phyloP scores from a whole-genome alignment of 2,113 vertebrate species.

The Rallus limicola region DNA sequence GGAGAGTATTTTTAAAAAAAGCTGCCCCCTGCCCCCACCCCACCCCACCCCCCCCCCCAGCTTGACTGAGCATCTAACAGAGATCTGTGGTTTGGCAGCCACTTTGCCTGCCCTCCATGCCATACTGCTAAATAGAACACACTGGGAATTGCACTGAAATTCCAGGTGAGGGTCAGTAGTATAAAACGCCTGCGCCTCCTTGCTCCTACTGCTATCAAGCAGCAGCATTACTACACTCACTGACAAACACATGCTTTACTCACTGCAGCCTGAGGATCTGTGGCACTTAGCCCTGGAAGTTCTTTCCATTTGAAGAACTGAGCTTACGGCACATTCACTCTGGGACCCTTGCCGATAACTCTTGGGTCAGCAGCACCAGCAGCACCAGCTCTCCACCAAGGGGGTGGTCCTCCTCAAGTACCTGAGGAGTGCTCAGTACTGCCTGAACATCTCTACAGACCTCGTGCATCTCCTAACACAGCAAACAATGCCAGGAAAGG shows the following conservation, averaged over 20 bases:
- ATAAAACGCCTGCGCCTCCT: not conserved
- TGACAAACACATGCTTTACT: accelerated
- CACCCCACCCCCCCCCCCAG: not conserved
- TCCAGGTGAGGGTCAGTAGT: not conserved
- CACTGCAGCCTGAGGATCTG: accelerated
- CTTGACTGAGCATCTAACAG: not conserved
- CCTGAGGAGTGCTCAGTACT: too few species aligned
- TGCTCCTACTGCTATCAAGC: accelerated
- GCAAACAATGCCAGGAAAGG: not conserved
- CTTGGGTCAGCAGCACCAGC: too few species aligned
- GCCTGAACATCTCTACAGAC: not conserved
- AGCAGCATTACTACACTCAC: accelerated
- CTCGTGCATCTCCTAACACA: not conserved
- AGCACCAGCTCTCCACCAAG: not conserved
- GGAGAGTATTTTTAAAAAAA: not conserved
- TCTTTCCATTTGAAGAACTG: not conserved
- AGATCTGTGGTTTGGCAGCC: not conserved
- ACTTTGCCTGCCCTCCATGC: not conserved
- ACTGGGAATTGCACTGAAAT: not conserved
- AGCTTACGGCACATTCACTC: accelerated
- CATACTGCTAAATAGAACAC: not conserved
- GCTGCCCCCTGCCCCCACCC: too few species aligned
- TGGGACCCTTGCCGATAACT: not conserved
- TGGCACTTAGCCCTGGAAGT: not conserved
- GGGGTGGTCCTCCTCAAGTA: too few species aligned